Conservation (phyloP, 2,888 invertebrate genomes). For the Miltochrista miniata region DNA sequence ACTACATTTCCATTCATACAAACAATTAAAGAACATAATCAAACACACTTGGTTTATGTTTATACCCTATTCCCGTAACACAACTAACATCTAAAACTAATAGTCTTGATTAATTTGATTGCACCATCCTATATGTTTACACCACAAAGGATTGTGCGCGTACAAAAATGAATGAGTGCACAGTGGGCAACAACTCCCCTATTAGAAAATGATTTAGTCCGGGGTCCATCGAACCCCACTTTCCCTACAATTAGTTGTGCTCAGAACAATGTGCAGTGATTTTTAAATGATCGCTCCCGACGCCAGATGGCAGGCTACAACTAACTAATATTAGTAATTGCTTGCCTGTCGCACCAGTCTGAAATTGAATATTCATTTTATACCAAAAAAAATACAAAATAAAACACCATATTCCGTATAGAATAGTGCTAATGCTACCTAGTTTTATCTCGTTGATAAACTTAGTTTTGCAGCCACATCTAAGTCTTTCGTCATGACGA, state of each 20-base stretch:
- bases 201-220: constrained; percentile 79
- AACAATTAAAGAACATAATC: no score
- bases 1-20: no score
- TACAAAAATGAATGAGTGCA: constrained; percentile 48
- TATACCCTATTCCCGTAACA: not conserved
- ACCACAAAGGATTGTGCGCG: constrained; percentile 26
- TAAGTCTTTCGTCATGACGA: no score
- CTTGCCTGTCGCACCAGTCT: constrained; percentile 47
- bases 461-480: no score
- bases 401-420: no score
- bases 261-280: constrained; percentile 83
- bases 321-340: constrained; percentile 78
- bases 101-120: constrained; percentile 19
- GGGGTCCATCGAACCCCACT: constrained; percentile 76
- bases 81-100: constrained; percentile 8
- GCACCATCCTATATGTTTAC: constrained; percentile 11
- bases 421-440: no score
- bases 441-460: no score
- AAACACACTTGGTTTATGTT: not conserved
- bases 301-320: constrained; percentile 73
- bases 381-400: no score
- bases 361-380: constrained; percentile 23
- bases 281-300: constrained; percentile 78
- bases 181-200: constrained; percentile 49
- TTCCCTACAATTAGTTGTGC: constrained; percentile 82